Conservation (phyloP, 2,797 vertebrate genomes). For the Scomberomorus guttatus region DNA sequence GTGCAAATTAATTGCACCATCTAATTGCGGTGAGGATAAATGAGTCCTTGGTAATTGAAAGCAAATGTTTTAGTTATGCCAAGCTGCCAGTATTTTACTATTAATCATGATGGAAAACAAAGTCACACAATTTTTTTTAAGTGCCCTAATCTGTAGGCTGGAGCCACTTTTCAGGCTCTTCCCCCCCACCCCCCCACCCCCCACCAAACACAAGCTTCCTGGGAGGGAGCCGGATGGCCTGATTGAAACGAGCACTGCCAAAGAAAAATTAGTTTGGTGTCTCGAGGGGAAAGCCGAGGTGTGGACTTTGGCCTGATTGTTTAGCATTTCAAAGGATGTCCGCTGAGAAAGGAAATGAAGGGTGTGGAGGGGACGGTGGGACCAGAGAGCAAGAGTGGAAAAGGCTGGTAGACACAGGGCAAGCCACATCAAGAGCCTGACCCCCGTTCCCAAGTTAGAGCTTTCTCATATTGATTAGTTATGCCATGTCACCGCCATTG, state of each 20-base stretch:
- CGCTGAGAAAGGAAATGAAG: slow-evolving; percentile 70
- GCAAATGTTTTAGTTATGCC: slow-evolving; percentile 43
- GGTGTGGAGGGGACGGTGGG: slow-evolving; percentile 58
- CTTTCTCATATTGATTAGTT: slow-evolving; percentile 77
- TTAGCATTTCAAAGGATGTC: slow-evolving; percentile 79
- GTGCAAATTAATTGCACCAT: slow-evolving; percentile 41
- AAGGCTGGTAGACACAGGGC: slow-evolving; percentile 29
- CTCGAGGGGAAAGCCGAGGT: slow-evolving; percentile 59
- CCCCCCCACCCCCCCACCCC: slow-evolving; percentile 49
- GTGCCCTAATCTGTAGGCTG: neutral
- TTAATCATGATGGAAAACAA: slow-evolving; percentile 29
- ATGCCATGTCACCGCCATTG: slow-evolving; percentile 78
- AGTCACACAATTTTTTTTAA: slow-evolving; percentile 2
- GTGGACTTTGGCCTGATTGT: slow-evolving; percentile 70
- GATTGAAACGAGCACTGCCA: slow-evolving; percentile 27
- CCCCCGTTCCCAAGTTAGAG: slow-evolving; percentile 46
- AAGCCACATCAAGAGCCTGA: slow-evolving; percentile 47
- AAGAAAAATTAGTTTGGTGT: slow-evolving; percentile 48
- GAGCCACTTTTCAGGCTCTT: slow-evolving; percentile 30
- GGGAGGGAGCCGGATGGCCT: neutral
- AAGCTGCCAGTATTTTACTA: slow-evolving; percentile 32
- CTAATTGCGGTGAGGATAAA: slow-evolving; percentile 44
- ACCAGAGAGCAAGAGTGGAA: slow-evolving; percentile 31
- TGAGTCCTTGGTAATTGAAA: slow-evolving; percentile 37
- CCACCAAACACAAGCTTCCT: slow-evolving; percentile 8